These are phyloP conservation scores for Minunthozetes semirufus DNA, from an alignment of 2,888 invertebrate species.

Conservation along the genomic window DNA sequence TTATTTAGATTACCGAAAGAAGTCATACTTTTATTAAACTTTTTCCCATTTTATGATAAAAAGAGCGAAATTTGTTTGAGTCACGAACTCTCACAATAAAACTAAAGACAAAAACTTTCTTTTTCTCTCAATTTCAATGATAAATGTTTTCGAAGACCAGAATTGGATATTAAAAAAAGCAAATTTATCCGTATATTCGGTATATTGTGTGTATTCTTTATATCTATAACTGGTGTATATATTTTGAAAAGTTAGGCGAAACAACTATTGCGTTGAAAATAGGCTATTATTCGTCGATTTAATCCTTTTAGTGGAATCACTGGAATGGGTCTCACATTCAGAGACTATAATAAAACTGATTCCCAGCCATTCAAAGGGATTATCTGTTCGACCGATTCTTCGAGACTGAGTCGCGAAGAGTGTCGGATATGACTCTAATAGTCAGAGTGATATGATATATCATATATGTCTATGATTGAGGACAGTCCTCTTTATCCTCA, in stretches of 20 bases:
- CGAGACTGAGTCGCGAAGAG: not conserved
- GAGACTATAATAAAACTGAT: not conserved
- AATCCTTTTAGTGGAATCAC: slow-evolving; percentile 12
- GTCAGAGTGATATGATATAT: no score
- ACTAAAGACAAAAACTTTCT: not conserved
- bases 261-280: not conserved
- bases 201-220: no score
- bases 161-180: slow-evolving; percentile 7
- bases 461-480: no score
- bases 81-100: not conserved
- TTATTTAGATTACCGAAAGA: not conserved
- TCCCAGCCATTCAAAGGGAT: not conserved
- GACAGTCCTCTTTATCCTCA: no score
- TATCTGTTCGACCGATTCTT: not conserved
- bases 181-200: not conserved
- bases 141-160: slow-evolving; percentile 1
- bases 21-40: not conserved
- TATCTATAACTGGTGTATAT: no score
- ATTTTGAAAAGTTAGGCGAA: not conserved
- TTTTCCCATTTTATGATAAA: not conserved
- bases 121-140: not conserved
- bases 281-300: slow-evolving; percentile 12
- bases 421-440: no score
- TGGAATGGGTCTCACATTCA: slow-evolving; percentile 3
- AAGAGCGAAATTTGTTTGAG: not conserved